These are phyloP conservation scores for Melanotaenia maccullochi DNA, from an alignment of 2,797 vertebrate species.

Conservation along the genomic window DNA sequence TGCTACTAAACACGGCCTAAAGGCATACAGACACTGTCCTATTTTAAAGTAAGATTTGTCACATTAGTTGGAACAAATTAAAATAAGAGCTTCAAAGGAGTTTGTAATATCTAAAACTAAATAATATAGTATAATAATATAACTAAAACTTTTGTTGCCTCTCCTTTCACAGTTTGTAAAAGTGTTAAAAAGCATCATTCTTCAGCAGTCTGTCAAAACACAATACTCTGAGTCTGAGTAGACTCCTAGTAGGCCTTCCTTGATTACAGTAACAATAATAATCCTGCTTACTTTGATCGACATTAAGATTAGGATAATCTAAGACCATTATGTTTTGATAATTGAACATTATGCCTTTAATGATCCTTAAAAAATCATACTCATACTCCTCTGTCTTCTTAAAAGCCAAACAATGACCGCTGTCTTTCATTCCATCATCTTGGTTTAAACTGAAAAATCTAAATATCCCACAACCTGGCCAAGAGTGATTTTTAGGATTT, in stretches of 20 bases:
- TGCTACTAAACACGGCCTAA: conserved; percentile 23
- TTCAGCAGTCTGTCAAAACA: background rate
- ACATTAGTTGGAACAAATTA: conserved; percentile 8
- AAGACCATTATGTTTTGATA: too few relatives aligned
- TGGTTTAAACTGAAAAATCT: too few relatives aligned
- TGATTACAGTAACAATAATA: background rate
- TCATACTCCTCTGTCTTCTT: too few relatives aligned
- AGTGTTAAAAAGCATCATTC: background rate
- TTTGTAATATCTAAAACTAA: background rate
- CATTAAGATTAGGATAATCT: too few relatives aligned
- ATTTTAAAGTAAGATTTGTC: conserved; percentile 28
- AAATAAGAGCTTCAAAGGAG: background rate
- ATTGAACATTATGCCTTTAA: too few relatives aligned
- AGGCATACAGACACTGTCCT: conserved; percentile 34
- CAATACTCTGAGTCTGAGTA: background rate
- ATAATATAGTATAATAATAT: too few relatives aligned
- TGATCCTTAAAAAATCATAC: too few relatives aligned
- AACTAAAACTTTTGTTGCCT: background rate
- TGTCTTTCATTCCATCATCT: too few relatives aligned
- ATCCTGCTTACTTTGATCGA: background rate
- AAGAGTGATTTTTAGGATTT: too few relatives aligned
- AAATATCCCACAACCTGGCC: too few relatives aligned
- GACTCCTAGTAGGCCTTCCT: background rate
- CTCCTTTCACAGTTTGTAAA: background rate
- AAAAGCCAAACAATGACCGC: too few relatives aligned